Evolutionary conservation across 2,888 invertebrate genomes (phyloP).

Genomic region (Meiosimyza decipiens): DNA sequence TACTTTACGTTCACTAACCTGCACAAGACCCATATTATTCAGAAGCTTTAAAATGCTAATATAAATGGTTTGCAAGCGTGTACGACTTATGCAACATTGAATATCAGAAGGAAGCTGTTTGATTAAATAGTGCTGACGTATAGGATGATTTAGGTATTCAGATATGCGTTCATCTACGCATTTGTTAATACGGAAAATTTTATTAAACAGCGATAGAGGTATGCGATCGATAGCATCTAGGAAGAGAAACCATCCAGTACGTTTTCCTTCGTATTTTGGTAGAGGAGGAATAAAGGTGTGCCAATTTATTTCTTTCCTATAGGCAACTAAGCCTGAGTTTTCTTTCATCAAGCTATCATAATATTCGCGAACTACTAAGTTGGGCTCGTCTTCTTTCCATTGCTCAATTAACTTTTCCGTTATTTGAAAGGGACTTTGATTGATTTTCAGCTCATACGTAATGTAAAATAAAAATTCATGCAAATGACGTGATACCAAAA

Average conservation of each 20-base stretch:
- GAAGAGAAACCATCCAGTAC: conserved; percentile 76
- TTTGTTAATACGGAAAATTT: conserved; percentile 73
- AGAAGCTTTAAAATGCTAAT: conserved; percentile 69
- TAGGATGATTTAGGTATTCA: conserved; percentile 74
- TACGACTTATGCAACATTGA: conserved; percentile 55
- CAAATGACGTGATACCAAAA: conserved; percentile 73
- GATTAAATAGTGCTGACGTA: conserved; percentile 74
- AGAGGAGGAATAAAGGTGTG: conserved; percentile 79
- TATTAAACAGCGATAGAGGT: conserved; percentile 77
- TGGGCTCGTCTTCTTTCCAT: conserved; percentile 60
- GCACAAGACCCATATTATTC: conserved; percentile 75
- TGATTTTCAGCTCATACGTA: conserved; percentile 70
- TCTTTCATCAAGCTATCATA: conserved; percentile 67
- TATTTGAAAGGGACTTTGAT: conserved; percentile 51
- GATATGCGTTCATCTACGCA: conserved; percentile 70
- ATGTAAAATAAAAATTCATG: conserved; percentile 79
- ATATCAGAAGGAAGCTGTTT: conserved; percentile 70
- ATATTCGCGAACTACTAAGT: conserved; percentile 61
- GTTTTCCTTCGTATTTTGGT: conserved; percentile 71
- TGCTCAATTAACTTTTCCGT: conserved; percentile 50
- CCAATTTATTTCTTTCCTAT: conserved; percentile 71
- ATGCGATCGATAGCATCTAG: conserved; percentile 77
- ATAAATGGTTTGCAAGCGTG: conserved; percentile 53
- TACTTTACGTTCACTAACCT: conserved; percentile 72
- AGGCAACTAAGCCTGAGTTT: conserved; percentile 59